phyloP scores from a whole-genome alignment of 2,888 invertebrate genomes.

The Pharmacophagus antenor region DNA sequence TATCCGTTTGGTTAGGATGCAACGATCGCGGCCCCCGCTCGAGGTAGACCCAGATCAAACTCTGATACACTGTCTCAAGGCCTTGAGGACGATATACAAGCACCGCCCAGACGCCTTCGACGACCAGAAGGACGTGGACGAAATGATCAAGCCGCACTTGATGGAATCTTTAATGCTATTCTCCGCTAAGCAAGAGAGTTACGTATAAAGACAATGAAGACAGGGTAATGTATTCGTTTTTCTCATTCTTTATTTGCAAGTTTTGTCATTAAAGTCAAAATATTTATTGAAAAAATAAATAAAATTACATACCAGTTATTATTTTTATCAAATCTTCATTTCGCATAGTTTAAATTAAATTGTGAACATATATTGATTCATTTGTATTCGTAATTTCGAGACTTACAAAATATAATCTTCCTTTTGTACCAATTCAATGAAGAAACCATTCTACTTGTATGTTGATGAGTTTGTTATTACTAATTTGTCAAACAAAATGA shows the following conservation, averaged over 20 bases:
- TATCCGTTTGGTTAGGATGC: constrained; percentile 84
- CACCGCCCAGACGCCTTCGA: constrained; percentile 64
- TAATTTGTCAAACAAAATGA: not conserved
- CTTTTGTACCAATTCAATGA: too few relatives aligned
- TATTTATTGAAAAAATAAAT: too few relatives aligned
- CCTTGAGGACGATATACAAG: constrained; percentile 71
- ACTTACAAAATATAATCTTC: too few relatives aligned
- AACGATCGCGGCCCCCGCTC: constrained; percentile 57
- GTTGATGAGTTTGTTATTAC: not conserved
- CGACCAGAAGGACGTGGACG: constrained; percentile 83
- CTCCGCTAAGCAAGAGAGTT: constrained; percentile 89
- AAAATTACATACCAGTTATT: not conserved
- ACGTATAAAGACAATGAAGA: constrained; percentile 68
- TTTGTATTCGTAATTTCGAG: too few relatives aligned
- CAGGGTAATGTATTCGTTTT: constrained; percentile 9
- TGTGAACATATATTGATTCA: too few relatives aligned
- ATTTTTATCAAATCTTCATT: not conserved
- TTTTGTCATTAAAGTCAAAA: too few relatives aligned
- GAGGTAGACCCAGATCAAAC: constrained; percentile 70
- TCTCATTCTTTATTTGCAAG: too few relatives aligned
- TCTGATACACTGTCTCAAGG: constrained; percentile 70
- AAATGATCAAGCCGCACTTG: constrained; percentile 87
- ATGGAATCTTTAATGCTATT: constrained; percentile 90
- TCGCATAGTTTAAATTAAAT: too few relatives aligned
- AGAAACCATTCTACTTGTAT: not conserved